Conservation (phyloP, 53 echinoderm and acorn worm species). For the Paracentrotus lividus region DNA sequence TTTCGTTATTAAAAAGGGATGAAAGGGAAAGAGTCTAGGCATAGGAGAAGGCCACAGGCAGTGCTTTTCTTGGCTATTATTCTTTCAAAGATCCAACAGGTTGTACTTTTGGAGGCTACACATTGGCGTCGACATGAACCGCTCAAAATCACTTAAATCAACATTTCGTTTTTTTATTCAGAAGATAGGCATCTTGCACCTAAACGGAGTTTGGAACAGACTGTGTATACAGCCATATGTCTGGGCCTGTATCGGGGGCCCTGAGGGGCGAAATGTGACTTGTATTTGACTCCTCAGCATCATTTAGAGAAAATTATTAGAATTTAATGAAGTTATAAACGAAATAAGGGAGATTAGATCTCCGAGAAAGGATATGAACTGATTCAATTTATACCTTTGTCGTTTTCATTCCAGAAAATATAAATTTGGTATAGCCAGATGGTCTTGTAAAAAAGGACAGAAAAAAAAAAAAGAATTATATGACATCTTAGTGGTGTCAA, state of each 20-base stretch:
- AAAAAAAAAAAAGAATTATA: too few species aligned
- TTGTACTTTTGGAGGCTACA: constrained; percentile 33
- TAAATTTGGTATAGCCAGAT: not conserved
- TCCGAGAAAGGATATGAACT: not conserved
- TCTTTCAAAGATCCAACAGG: constrained; percentile 31
- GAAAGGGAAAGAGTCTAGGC: not conserved
- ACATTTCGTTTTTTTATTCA: constrained; percentile 1
- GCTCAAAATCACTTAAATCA: constrained; percentile 37
- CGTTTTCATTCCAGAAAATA: not conserved
- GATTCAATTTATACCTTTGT: not conserved
- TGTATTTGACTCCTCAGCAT: not conserved
- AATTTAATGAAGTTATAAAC: not conserved
- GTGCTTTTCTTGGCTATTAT: not conserved
- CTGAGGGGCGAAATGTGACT: not conserved
- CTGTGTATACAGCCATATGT: constrained; percentile 7
- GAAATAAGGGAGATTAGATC: constrained; percentile 6
- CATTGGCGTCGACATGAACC: not conserved
- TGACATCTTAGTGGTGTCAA: not conserved
- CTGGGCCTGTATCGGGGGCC: not conserved
- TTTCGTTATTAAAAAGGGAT: not conserved
- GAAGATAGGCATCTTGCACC: constrained; percentile 33
- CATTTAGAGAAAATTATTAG: not conserved
- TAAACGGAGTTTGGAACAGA: not conserved
- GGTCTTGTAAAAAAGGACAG: not conserved
- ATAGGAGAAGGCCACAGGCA: not conserved